Base-by-base conservation (phyloP, 2,113 vertebrate genomes). In the Lepidothrix coronata region DNA sequence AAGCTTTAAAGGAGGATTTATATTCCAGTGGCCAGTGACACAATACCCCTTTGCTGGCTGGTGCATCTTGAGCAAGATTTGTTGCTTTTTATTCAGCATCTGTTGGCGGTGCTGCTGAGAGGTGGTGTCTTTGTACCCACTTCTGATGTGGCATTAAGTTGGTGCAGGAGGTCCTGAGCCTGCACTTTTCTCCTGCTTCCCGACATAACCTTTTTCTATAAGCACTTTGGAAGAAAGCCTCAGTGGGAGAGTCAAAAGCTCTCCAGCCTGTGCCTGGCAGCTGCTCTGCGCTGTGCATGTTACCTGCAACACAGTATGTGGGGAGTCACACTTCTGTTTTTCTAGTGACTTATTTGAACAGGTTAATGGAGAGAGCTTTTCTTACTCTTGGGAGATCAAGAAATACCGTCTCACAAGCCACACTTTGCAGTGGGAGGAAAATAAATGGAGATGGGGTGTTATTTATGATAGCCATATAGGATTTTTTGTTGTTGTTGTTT, bases 1-100 rank as follows among this genome's bases (percentile, higher is more conserved):
- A 48, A 61, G 59, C 86, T 87, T 65, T 81, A 24, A 7, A 4
- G 76, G 41, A 66, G 62, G 65, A 37, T 92, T 95, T 95, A 2
- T 94, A 5, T 95, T 90, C 51, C 85, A 37, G 79, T 24, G 71
- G 33, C 43, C 4, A 3, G 62, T 46, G 82, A 63, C 68, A 91
- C 43, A 84, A 48, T 71, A 57, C 27, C 57, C 52, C 49, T 91
- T 91, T 90, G 75, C 75, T 93, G 22, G 30, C 63, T 67, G 46
- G 8, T 28, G 46, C 63, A 46, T 79, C 77, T 72, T 28, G 55
- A 88, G n/a, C 0, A 6, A 88, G 67, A 55, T 94, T 73, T 58
- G 37, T 62, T 91, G 33, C 67, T 88, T 83, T 84, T 83, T 65
- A 61, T 46, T 73, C 0, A 2, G 57, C 14, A 66, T 66, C 63